A percentile compares a stretch with the other conserved stretches of the same genome.
Evolutionary conservation across 1,140 invertebrate genomes (phyloP).

Genomic region (Monomorium pharaonis): DNA sequence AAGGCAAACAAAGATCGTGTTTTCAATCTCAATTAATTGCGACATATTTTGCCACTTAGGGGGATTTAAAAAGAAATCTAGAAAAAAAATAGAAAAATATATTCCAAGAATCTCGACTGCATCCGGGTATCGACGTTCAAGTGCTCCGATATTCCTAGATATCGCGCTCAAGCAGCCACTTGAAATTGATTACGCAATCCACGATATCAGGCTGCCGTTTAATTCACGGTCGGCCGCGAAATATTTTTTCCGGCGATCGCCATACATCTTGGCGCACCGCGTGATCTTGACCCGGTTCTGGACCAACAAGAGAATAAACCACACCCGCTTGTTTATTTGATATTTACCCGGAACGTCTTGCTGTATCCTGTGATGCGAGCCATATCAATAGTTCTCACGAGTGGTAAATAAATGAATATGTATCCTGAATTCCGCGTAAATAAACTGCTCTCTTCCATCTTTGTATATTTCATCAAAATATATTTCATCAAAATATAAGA

Average conservation of each 20-base stretch:
- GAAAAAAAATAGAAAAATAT: neutral
- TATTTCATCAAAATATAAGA: neutral
- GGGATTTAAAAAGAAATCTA: neutral
- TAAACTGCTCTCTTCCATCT: neutral
- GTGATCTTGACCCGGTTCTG: constrained; percentile 61
- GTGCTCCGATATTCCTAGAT: constrained; percentile 15
- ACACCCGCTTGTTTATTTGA: constrained; percentile 26
- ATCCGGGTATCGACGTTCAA: neutral
- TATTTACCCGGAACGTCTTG: constrained; percentile 12
- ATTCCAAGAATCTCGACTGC: neutral
- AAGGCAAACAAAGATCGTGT: neutral
- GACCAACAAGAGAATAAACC: neutral
- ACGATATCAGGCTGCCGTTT: constrained; percentile 16
- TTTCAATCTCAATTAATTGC: neutral
- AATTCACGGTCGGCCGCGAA: constrained; percentile 55
- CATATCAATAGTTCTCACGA: neutral
- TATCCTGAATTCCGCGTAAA: neutral
- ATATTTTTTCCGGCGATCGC: constrained; percentile 40
- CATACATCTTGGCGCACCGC: constrained; percentile 46
- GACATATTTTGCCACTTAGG: neutral
- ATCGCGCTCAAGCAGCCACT: constrained; percentile 5
- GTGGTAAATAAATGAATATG: neutral
- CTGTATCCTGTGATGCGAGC: neutral
- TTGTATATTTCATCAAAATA: neutral
- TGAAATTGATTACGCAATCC: constrained; percentile 53